These are phyloP conservation scores for Guaruba guarouba DNA, from an alignment of 2,113 vertebrate species.

Conservation along the genomic window DNA sequence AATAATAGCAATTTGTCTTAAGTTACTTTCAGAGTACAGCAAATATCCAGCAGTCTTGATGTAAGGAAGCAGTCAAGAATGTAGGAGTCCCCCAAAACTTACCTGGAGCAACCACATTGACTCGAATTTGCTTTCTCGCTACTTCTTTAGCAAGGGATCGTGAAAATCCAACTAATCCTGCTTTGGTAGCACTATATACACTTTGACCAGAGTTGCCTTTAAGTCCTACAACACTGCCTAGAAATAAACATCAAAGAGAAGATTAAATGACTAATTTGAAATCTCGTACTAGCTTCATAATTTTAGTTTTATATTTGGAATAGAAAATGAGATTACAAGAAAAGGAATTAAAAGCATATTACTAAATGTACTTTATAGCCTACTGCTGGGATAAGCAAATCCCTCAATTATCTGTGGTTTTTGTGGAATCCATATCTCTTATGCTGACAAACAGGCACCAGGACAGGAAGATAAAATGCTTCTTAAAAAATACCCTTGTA, in stretches of 20 bases:
- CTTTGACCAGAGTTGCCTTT: constrained; percentile 89
- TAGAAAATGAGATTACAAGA: neutral
- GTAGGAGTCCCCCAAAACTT: constrained; percentile 18
- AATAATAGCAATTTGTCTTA: neutral
- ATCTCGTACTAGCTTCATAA: neutral
- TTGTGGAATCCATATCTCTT: neutral
- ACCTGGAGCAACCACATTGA: constrained; percentile 94
- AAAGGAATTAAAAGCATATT: neutral
- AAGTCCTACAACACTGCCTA: constrained; percentile 88
- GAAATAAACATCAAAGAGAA: constrained; percentile 19
- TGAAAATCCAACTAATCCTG: constrained; percentile 90
- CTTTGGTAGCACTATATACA: constrained; percentile 90
- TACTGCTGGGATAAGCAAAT: neutral
- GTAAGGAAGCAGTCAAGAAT: neutral
- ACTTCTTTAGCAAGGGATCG: constrained; percentile 93
- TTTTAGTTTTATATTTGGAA: neutral
- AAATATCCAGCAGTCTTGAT: neutral
- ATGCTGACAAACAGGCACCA: neutral
- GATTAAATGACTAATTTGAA: neutral
- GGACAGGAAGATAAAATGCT: neutral
- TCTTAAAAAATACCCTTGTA: neutral
- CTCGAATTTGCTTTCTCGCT: constrained; percentile 82
- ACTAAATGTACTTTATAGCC: neutral
- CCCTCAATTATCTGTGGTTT: neutral
- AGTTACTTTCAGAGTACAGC: neutral